Conservation (phyloP, 2,113 vertebrate genomes). For the Ailuropoda melanoleuca region DNA sequence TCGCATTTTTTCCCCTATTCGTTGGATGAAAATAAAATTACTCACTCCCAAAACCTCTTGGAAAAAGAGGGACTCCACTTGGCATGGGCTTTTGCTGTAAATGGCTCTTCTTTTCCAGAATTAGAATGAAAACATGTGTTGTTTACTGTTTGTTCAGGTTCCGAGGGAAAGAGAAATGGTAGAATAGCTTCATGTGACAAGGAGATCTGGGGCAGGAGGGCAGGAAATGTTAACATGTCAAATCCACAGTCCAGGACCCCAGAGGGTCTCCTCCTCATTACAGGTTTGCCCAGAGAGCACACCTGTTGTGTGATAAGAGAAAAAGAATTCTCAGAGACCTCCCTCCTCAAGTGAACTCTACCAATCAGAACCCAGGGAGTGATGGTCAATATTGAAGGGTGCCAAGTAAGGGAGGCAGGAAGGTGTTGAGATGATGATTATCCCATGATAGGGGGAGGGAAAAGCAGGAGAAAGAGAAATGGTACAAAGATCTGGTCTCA, state of each 20-base stretch:
- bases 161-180: slow-evolving; percentile 29
- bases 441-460: slow-evolving; percentile 22
- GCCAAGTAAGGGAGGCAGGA: slow-evolving; percentile 4
- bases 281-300: neutral
- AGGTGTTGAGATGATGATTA: slow-evolving; percentile 52
- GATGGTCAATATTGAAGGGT: neutral
- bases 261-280: neutral
- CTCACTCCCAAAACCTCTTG: slow-evolving; percentile 11
- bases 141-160: neutral
- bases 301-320: neutral
- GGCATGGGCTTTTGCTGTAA: neutral
- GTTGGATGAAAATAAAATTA: slow-evolving; percentile 45
- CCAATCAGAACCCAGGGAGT: neutral
- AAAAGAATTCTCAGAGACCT: neutral
- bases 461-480: slow-evolving; percentile 15
- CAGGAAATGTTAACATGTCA: neutral
- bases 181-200: neutral
- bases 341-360: neutral
- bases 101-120: slow-evolving; percentile 15
- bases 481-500: neutral
- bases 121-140: slow-evolving; percentile 17
- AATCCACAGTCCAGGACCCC: neutral
- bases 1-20: neutral
- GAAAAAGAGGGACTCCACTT: neutral
- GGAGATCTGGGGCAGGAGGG: neutral